Base-by-base conservation (phyloP, 1,140 invertebrate genomes). In the Neelides sp. region DNA sequence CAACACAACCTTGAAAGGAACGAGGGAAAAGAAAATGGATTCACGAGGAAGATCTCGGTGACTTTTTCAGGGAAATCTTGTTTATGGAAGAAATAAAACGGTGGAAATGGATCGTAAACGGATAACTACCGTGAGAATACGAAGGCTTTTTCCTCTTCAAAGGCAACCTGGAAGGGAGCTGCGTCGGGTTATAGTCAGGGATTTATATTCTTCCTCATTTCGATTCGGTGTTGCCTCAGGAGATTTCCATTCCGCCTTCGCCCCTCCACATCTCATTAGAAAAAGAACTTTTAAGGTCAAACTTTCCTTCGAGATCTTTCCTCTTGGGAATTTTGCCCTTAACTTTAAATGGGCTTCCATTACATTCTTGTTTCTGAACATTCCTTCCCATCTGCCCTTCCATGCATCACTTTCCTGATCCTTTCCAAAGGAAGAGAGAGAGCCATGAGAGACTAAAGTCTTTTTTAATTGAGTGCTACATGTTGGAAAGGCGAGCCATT, bases 81-180 rank as follows among this genome's bases (percentile, higher is more conserved):
- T 47, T 47, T 47, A 47, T 47, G 45, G 45, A 47, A 34, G 45
- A 30, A 47, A 35, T 47, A 47, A 47, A 47, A 34, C 26, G 45
- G 45, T 47, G 32, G 30, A 36, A 47, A 47, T 47, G 45, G 45
- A 36, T 47, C 45, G 34, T 47, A 47, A 47, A 47, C 35, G 34
- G 35, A 35, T 26, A 47, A 47, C 20, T 35, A 23, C 30, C 30
- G 32, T 37, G 45, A 47, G 34, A 47, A 47, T 36, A 35, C n/a
- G 17, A 34, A 47, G 7, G 45, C 13, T 47, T 24, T 34, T 10
- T 23, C 26, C 22, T 36, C 8, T 23, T 24, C 32, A 47, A 34
- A 13, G n/a, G n/a, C n/a, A n/a, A n/a, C 20, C 22, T 24, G 34
- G 8, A 30, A 47, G n/a, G 30, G 30, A 32, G 37, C 12, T 19